Evolutionary conservation across 1,140 invertebrate species (phyloP).

Genomic region (Hermetia illucens): DNA sequence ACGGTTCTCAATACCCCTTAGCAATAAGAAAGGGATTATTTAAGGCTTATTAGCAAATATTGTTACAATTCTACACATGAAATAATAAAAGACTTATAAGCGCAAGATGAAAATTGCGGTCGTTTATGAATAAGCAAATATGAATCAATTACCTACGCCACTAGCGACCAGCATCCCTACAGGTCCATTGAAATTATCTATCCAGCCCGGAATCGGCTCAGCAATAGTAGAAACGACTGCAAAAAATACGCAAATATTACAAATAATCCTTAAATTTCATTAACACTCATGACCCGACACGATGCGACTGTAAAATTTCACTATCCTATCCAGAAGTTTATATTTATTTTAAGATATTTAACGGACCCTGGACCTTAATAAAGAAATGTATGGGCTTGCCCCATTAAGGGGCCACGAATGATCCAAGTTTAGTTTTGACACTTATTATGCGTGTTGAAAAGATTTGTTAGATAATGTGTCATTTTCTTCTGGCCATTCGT

Average conservation of each 20-base stretch:
- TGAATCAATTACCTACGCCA: constrained; percentile 33
- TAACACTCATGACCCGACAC: neutral
- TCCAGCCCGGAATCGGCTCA: constrained; percentile 68
- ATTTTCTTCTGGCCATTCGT: no score
- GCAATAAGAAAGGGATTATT: constrained; percentile 6
- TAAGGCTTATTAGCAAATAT: no score
- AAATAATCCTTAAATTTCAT: neutral
- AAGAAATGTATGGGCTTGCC: no score
- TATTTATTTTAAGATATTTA: no score
- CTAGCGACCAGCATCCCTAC: constrained; percentile 58
- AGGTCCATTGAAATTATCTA: constrained; percentile 91
- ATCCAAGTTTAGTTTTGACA: no score
- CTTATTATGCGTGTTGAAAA: no score
- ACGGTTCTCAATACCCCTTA: constrained; percentile 56
- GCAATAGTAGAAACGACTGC: constrained; percentile 43
- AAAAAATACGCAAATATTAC: neutral
- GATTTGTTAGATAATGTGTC: no score
- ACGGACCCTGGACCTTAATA: no score
- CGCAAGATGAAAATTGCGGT: neutral
- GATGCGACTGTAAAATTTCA: neutral
- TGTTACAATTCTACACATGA: no score
- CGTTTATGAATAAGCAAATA: no score
- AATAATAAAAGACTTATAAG: neutral
- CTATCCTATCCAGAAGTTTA: neutral
- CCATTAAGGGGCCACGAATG: no score